Evolutionary conservation across 2,888 invertebrate species (phyloP), one percentile per base, ranked within the genome.

Genomic region (Hermodice carunculata): DNA sequence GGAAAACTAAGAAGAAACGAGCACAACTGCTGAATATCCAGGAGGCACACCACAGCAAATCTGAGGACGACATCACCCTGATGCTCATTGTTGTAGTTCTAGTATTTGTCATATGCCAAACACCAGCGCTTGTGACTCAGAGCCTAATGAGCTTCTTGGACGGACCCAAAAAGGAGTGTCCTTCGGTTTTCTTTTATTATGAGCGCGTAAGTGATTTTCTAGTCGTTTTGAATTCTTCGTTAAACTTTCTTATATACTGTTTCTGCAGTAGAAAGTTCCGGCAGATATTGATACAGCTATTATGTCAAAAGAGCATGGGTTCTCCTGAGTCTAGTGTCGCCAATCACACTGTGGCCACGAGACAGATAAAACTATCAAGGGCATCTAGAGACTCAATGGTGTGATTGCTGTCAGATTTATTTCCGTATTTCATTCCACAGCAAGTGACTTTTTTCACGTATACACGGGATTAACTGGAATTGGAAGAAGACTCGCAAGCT

Each of bases 171-270:
- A 46, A 51, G 5, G 53, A 22, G 44, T 75, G 75, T 51, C 75
- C 75, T 4, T 59, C 52, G 31, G 26, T 61, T 31, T 68, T 70
- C 66, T 75, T 74, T 67, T 74, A 44, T 62, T 73, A 75, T 62
- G 75, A 68, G 32, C 54, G 75, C 14, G 61, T 75, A 57, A 75
- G 74, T 46, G 75, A 75, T 52, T 53, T 75, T 24, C 46, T 75
- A 31, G 69, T 75, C 44, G 75, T 75, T 11, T 66, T 67, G 5
- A 75, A 75, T 43, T 69, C 70, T n/a, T 66, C 71, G 31, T 42
- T 71, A 34, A 75, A 75, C 64, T 75, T 75, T 58, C 59, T 74
- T 48, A 69, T 75, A 51, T 75, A 75, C 66, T 75, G 75, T 53
- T 73, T 75, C 51, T 74, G 75, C 61, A 71, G 69, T 37, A 61